Evolutionary conservation across 2,888 invertebrate genomes (phyloP), one percentile per base, ranked within the genome.

Genomic region (Lepidocyrtinus sp.): DNA sequence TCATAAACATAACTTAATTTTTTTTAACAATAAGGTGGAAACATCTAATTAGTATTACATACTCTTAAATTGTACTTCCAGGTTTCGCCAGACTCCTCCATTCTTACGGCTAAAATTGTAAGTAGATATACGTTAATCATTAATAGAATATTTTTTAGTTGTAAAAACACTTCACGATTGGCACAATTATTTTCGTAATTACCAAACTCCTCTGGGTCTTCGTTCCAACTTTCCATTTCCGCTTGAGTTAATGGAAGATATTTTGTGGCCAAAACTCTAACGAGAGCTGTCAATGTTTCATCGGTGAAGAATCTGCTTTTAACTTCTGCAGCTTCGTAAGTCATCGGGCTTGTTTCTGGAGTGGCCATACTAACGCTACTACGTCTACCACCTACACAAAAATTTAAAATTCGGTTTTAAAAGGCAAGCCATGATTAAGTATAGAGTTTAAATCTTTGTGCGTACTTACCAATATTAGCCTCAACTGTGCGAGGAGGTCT

Each of bases 11-110:
- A 55, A 21, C 45, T n/a, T n/a, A 79, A 59, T 19, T 71, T 22
- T 55, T 24, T 59, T 24, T 46, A 55, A 19, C 59, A 15, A 24
- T 24, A 59, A 5, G 9, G 26, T n/a, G 17, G n/a, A n/a, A 68
- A n/a, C 36, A 9, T 36, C 24, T 26, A 19, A 65, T 36, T 74
- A 24, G 0, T 50, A 25, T 21, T 64, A 21, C 59, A 82, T 89
- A 95, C 95, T 91, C 95, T 92, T 82, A 97, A 90, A 87, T 94
- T 95, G 88, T 96, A 98, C 88, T 96, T 97, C 95, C 96, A 97
- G n/a, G 94, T 94, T 88, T 97, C 97, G 0, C 96, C 96, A 12
- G 93, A 92, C 88, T 96, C 96, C 87, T 96, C 96, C 85, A 84
- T 85, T 73, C 86, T 46, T 15, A 86, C 85, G 88, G 88, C 85